These are phyloP conservation scores for Zaprionus capensis DNA, from an alignment of 1,140 invertebrate genomes.

Conservation along the genomic window DNA sequence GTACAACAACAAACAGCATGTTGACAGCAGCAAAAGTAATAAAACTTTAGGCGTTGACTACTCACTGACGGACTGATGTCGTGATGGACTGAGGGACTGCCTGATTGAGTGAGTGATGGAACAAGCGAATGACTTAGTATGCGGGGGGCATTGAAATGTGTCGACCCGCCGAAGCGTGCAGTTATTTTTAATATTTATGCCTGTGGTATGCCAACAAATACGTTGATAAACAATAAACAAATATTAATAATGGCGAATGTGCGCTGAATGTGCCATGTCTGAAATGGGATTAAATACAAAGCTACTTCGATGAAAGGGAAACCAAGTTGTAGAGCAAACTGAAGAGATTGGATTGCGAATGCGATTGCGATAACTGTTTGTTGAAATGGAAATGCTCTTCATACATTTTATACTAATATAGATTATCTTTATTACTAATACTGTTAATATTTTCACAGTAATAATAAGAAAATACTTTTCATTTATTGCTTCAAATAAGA, in stretches of 20 bases:
- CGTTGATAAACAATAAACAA: conserved; percentile 46
- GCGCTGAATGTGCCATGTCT: background rate
- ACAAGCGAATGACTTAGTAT: conserved; percentile 35
- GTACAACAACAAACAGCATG: conserved; percentile 60
- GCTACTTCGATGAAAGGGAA: background rate
- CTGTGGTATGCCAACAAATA: conserved; percentile 59
- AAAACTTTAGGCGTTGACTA: conserved; percentile 79
- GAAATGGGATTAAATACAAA: conserved; percentile 17
- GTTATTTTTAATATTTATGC: conserved; percentile 61
- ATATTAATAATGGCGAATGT: conserved; percentile 64
- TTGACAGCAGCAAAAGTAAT: conserved; percentile 81
- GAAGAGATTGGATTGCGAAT: background rate
- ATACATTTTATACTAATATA: background rate
- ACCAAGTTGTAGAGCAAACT: background rate
- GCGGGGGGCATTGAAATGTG: conserved; percentile 65
- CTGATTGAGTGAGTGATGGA: conserved; percentile 52
- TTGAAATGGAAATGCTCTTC: background rate
- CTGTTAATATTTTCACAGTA: too few relatives aligned
- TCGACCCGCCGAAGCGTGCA: conserved; percentile 62
- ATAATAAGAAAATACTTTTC: too few relatives aligned
- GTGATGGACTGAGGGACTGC: conserved; percentile 20
- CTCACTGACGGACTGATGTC: conserved; percentile 28
- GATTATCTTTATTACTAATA: too few relatives aligned
- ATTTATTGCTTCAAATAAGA: too few relatives aligned
- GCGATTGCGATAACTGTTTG: background rate